Conservation (phyloP, 1,140 invertebrate genomes). For the Diabrotica virgifera region DNA sequence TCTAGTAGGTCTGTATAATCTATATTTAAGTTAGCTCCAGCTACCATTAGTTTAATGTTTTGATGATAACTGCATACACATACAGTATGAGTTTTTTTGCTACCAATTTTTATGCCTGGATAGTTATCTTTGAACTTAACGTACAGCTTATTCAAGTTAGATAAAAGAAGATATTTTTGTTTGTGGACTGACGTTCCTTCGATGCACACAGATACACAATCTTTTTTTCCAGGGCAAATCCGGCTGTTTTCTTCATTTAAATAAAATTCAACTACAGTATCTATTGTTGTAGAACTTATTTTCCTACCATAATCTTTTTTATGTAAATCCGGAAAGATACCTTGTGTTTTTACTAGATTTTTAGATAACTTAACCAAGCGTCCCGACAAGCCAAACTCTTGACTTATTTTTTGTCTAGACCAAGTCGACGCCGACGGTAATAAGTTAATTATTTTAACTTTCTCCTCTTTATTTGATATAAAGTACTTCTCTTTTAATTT, state of each 20-base stretch:
- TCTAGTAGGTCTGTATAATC: too few species aligned
- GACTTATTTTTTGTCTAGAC: background rate
- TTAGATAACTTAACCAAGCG: background rate
- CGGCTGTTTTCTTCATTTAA: background rate
- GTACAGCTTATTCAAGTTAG: background rate
- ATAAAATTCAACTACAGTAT: background rate
- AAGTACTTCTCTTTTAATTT: background rate
- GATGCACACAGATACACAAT: background rate
- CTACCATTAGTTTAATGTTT: too few species aligned
- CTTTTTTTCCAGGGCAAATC: background rate
- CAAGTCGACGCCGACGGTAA: too few species aligned
- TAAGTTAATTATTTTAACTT: background rate
- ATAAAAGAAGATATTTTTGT: background rate
- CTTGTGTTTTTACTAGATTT: background rate
- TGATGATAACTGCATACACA: too few species aligned
- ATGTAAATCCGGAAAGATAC: background rate
- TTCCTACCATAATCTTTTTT: background rate
- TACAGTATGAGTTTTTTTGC: too few species aligned
- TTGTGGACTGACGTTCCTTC: background rate
- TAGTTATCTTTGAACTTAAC: background rate
- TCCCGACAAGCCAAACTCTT: background rate
- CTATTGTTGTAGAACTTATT: background rate
- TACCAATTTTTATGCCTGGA: too few species aligned
- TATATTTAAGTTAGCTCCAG: too few species aligned
- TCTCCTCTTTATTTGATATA: background rate